These are phyloP conservation scores for Bradypodion ventrale DNA, from an alignment of 2,797 vertebrate genomes.

Conservation along the genomic window DNA sequence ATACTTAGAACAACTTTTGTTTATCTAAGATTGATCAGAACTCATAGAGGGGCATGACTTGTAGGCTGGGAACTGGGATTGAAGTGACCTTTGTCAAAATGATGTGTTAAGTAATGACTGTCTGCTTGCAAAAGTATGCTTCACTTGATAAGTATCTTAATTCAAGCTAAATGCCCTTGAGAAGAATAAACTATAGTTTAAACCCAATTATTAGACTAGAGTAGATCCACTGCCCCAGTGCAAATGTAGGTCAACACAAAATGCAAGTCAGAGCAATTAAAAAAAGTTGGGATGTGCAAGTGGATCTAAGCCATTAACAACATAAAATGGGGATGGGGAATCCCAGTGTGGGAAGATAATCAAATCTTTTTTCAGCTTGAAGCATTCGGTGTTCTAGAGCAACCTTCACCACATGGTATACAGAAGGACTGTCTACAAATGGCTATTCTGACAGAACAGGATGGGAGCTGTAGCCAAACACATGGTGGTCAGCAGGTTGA, in stretches of 20 bases:
- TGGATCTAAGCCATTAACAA: neutral
- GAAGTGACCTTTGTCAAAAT: neutral
- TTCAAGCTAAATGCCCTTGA: conserved; percentile 22
- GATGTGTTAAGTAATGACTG: neutral
- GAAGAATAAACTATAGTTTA: rapidly evolving
- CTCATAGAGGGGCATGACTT: neutral
- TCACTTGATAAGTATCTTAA: neutral
- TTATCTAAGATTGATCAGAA: neutral
- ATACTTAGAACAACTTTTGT: neutral
- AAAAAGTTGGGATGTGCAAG: conserved; percentile 21
- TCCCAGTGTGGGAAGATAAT: neutral
- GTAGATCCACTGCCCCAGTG: too few relatives aligned
- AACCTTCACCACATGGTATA: neutral
- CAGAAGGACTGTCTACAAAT: neutral
- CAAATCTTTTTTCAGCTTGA: neutral
- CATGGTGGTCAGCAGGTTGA: neutral
- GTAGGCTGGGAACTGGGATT: neutral
- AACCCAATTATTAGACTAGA: too few relatives aligned
- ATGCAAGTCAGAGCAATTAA: too few relatives aligned
- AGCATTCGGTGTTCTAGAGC: neutral
- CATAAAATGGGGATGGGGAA: conserved; percentile 21
- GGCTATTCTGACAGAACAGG: neutral
- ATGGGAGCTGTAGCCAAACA: neutral
- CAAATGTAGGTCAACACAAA: too few relatives aligned
- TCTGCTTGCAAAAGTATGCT: neutral